Conservation (phyloP, 1,140 invertebrate species). For the Probaryconus sp. region DNA sequence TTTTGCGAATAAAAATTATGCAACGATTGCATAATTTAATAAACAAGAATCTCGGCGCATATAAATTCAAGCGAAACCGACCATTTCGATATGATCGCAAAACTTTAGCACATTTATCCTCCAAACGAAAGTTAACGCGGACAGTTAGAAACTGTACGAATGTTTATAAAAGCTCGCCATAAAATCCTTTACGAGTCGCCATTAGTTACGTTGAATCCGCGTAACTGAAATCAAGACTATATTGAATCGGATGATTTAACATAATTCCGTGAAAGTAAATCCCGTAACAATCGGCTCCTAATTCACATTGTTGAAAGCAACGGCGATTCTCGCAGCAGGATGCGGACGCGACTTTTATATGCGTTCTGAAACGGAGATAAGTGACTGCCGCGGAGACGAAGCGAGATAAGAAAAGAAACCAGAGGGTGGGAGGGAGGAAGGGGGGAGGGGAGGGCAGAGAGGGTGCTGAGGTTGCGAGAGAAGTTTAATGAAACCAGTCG, state of each 20-base stretch:
- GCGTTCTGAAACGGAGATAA: slow-evolving; percentile 45
- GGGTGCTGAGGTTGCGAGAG: slow-evolving; percentile 49
- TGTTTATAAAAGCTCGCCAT: not conserved
- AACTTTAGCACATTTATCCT: too few species aligned
- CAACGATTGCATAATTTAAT: too few species aligned
- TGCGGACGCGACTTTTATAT: slow-evolving; percentile 28
- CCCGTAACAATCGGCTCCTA: slow-evolving; percentile 31
- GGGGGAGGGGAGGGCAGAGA: too few species aligned
- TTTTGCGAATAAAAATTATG: too few species aligned
- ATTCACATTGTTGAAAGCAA: slow-evolving; percentile 22
- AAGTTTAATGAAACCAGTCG: slow-evolving; percentile 73
- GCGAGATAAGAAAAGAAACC: not conserved
- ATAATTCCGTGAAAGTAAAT: slow-evolving; percentile 41
- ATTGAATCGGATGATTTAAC: slow-evolving; percentile 45
- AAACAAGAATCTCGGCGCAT: too few species aligned
- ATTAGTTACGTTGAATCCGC: slow-evolving; percentile 27
- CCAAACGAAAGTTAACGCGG: too few species aligned
- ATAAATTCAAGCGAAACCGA: too few species aligned
- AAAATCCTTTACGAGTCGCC: slow-evolving; percentile 18
- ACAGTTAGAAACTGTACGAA: too few species aligned
- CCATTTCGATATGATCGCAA: too few species aligned
- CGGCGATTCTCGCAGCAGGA: slow-evolving; percentile 35
- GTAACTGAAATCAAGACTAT: slow-evolving; percentile 31
- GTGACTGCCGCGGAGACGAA: slow-evolving; percentile 11
- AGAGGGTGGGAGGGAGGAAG: slow-evolving; percentile 10